A percentile compares a stretch with the other conserved stretches of the same genome.
Conservation (phyloP, 2,113 vertebrate species). For the Colinus virginianus region DNA sequence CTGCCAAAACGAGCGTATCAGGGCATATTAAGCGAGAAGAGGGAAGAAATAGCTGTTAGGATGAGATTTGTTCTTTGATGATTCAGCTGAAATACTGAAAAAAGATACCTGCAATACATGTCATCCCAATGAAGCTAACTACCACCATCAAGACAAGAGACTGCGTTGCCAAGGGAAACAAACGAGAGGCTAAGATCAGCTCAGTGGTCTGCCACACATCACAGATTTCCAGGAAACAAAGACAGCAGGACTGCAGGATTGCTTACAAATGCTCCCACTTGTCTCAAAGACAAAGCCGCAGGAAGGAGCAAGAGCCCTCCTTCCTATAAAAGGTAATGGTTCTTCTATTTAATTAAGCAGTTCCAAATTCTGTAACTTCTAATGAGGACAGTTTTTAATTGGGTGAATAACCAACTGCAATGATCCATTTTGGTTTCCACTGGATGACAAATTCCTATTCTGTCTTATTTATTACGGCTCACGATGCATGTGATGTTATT, state of each 20-base stretch:
- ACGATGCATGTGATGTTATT: neutral
- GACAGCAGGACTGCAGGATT: neutral
- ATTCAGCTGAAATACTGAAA: neutral
- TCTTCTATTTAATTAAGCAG: neutral
- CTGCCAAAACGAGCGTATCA: neutral
- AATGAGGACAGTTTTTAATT: neutral
- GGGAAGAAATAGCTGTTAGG: neutral
- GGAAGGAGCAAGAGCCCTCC: neutral
- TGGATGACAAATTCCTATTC: neutral
- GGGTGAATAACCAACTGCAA: neutral
- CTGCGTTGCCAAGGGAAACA: slow-evolving; percentile 45
- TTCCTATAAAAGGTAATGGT: neutral
- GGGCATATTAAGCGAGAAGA: neutral
- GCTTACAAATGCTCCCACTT: neutral
- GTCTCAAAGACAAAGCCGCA: neutral
- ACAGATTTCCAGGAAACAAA: neutral
- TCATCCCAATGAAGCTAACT: neutral
- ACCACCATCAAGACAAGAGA: neutral
- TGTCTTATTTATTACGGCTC: neutral
- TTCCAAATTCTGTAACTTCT: neutral
- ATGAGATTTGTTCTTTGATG: neutral
- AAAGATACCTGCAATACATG: neutral
- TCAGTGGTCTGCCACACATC: neutral
- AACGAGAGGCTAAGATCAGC: slow-evolving; percentile 2
- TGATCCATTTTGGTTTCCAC: neutral